Evolutionary conservation across 1,140 invertebrate species (phyloP), one percentile per base, ranked within the genome.

Genomic region (Micrasema minimum): DNA sequence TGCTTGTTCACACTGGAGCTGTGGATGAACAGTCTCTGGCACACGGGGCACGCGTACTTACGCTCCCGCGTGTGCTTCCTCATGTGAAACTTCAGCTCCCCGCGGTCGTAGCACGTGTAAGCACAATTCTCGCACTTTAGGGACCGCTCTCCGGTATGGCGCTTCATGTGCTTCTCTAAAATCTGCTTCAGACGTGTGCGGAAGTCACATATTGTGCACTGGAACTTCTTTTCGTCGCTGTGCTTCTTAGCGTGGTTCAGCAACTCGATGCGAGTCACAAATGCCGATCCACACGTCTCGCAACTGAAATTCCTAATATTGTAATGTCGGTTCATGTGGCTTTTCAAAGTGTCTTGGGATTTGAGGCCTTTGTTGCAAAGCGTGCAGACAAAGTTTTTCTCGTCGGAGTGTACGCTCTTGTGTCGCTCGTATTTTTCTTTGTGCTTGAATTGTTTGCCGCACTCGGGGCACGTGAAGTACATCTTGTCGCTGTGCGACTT

Each of bases 381-480:
- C 79, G 79, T 48, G 76, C 78, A 76, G 79, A 82, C 16, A 68
- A 61, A 75, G 75, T 81, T 69, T 77, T 77, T 38, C 78, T 16
- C 80, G 72, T 37, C 76, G 73, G 78, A 76, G 78, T 85, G 83
- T 5, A 85, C 83, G 59, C 76, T 69, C 20, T 79, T 72, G 71
- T 85, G 82, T 16, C 78, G 81, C 72, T 83, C 82, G 23, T 83
- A 77, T 50, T 80, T 77, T 62, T 79, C 81, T 38, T 80, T 79
- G 77, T 81, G 80, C 75, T 88, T 87, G 79, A 89, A 90, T 78
- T 87, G 86, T 75, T 88, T 87, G n/a, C 88, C 87, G 79, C 89
- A 90, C 41, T 85, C 72, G 16, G 85, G 78, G 77, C 90, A 91
- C 37, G 85, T 89, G 75, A 83, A 89, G 53, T 84, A 82, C 51